Evolutionary conservation across 2,797 vertebrate species (phyloP), one percentile per base, ranked within the genome.

Genomic region (Alauda arvensis): DNA sequence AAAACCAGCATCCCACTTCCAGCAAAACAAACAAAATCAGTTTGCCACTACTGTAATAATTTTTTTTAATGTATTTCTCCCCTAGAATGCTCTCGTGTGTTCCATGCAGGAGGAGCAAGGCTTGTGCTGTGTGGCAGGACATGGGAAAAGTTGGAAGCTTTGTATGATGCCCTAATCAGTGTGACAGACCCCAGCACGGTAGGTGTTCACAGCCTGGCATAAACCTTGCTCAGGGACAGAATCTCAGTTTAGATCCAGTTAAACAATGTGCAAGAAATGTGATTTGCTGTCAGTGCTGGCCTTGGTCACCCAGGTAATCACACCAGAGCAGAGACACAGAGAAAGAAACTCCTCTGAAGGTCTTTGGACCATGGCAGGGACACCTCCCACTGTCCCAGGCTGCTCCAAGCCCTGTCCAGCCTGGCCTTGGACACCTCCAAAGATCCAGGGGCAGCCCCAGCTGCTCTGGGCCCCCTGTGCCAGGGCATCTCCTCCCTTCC

Each of bases 91-190:
- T 98, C 99, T 74, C 97, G 96, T 25, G 96, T 98, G 81, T 98
- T 99, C 95, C 99, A 99, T 18, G 82, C 96, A 29, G 98, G 98
- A 10, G 99, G 99, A 29, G 98, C 98, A 29, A 98, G 99, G 66
- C 96, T 99, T 77, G 97, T 99, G 89, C 91, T 99, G 34, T 99
- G 99, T 87, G 99, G 99, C 23, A 98, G 97, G 25, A 97, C 95
- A 60, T 98, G 98, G 98, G 98, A 99, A 74, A 98, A 98, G 56
- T 95, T 99, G 55, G 98, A 99, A 96, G 98, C 96, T 45, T 96
- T 99, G 43, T 97, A 97, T 28, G 98, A 99, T 42, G 95, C 97
- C 62, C 94, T 99, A 93, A 98, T 97, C 29, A 97, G 90, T 1
- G 97, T 96, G 26, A 97, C 98, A 61, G 98, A 99, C 88, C 98